These are phyloP conservation scores for Empis stercorea DNA, from an alignment of 2,888 invertebrate species.

Conservation along the genomic window DNA sequence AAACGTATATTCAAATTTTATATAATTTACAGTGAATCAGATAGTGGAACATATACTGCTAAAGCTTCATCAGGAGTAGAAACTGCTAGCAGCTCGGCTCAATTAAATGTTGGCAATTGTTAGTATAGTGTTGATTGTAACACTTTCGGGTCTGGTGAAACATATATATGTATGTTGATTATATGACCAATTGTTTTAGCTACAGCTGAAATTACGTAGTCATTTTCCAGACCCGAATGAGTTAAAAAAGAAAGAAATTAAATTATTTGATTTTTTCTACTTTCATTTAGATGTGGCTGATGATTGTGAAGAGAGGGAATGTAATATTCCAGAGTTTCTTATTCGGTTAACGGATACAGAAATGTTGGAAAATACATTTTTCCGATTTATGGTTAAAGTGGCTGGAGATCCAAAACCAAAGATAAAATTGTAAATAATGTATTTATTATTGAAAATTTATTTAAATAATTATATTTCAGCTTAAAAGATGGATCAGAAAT, in stretches of 20 bases:
- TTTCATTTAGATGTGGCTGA: conserved; percentile 41
- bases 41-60: conserved; percentile 83
- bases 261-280: no score
- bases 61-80: conserved; percentile 71
- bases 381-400: conserved; percentile 79
- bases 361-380: conserved; percentile 70
- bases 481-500: conserved; percentile 71
- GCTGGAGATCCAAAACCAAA: conserved; percentile 80
- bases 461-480: conserved; percentile 38
- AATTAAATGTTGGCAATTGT: conserved; percentile 76
- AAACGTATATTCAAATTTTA: no score
- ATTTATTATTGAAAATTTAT: neutral
- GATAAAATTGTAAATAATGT: conserved; percentile 69
- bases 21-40: conserved; percentile 43
- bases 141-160: no score
- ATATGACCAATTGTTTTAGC: no score
- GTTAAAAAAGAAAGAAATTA: no score
- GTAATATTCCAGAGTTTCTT: conserved; percentile 70
- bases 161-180: no score
- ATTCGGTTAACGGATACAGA: conserved; percentile 80
- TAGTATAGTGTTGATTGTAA: no score
- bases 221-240: no score
- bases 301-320: conserved; percentile 52
- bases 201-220: no score
- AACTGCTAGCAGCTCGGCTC: conserved; percentile 72